Conservation (phyloP, 2,888 invertebrate species). For the Stenurella melanura region DNA sequence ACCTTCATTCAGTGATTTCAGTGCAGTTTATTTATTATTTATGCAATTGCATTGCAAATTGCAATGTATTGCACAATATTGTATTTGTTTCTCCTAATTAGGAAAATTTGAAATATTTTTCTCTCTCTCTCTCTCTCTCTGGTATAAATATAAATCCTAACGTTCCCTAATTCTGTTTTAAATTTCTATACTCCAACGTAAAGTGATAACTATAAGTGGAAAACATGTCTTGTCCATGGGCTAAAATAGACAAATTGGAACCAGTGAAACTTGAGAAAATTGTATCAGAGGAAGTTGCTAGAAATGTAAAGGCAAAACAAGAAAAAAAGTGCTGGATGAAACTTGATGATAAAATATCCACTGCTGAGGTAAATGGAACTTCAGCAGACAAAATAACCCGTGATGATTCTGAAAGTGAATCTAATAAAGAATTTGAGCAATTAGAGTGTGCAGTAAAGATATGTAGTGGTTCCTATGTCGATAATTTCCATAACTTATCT, state of each 20-base stretch:
- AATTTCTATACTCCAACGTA: no score
- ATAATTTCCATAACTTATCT: conserved; percentile 80
- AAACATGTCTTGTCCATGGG: conserved; percentile 78
- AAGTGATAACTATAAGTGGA: neutral
- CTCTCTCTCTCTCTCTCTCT: no score
- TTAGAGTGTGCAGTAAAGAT: conserved; percentile 66
- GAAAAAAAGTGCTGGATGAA: conserved; percentile 71
- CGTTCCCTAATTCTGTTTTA: no score
- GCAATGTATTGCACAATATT: no score
- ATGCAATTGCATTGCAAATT: no score
- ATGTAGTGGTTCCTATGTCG: conserved; percentile 73
- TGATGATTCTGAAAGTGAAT: conserved; percentile 77
- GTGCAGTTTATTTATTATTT: no score
- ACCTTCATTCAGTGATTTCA: no score
- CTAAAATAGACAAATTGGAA: conserved; percentile 78
- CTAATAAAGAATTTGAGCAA: conserved; percentile 90
- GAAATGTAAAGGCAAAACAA: conserved; percentile 84
- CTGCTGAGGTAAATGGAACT: neutral
- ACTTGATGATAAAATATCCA: conserved; percentile 53
- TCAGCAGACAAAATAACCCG: neutral
- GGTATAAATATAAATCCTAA: no score
- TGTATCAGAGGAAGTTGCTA: conserved; percentile 92
- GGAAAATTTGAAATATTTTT: no score
- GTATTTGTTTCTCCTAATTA: no score
- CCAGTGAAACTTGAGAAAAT: conserved; percentile 86